Evolutionary conservation across 2,113 vertebrate genomes (phyloP).

Genomic region (Cricetomys ansorgei): DNA sequence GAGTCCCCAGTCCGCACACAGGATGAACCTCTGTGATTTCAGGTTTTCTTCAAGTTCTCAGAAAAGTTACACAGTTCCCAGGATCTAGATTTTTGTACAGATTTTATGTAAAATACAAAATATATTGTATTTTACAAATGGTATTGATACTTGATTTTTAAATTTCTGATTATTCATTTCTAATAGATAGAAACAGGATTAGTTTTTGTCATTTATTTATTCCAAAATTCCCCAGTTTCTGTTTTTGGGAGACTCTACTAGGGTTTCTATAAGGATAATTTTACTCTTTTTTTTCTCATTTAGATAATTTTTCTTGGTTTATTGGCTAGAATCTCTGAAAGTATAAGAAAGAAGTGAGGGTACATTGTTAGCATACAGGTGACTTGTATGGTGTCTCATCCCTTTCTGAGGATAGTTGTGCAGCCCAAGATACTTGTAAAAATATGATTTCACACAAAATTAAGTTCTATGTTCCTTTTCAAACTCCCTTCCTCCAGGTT

Average conservation of each 20-base stretch:
- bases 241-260: not conserved
- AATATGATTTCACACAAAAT: not conserved
- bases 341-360: not conserved
- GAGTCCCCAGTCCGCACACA: not conserved
- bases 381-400: accelerated
- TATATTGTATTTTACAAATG: not conserved
- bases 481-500: accelerated
- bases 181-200: not conserved
- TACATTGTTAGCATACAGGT: not conserved
- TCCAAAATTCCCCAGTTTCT: not conserved
- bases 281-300: not conserved
- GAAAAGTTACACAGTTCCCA: not conserved
- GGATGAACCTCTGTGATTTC: not conserved
- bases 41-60: not conserved
- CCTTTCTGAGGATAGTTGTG: accelerated
- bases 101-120: too few relatives aligned
- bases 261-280: not conserved
- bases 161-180: not conserved
- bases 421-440: not conserved
- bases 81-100: accelerated
- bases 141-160: not conserved
- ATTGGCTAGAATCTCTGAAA: not conserved
- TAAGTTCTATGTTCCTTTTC: not conserved
- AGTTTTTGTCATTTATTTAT: not conserved
- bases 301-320: not conserved